phyloP scores from a whole-genome alignment of 2,888 invertebrate genomes.

The Nowickia ferox region DNA sequence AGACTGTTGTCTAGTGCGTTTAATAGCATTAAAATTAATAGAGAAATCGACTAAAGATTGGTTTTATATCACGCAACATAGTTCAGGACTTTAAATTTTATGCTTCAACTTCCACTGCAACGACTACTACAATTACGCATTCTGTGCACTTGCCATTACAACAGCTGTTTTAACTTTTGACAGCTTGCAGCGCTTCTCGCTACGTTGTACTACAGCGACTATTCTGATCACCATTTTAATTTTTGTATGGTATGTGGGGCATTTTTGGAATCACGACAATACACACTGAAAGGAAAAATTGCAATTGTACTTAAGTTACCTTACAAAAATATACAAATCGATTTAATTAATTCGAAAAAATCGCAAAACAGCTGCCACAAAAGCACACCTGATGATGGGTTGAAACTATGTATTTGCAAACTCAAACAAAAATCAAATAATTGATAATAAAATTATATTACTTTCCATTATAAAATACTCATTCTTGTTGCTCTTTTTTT shows the following conservation, averaged over 20 bases:
- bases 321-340: background rate
- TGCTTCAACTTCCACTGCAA: no score
- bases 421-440: background rate
- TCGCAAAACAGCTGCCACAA: background rate
- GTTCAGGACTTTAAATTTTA: no score
- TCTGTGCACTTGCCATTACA: no score
- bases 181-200: no score
- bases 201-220: background rate
- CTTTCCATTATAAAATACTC: background rate
- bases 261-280: background rate
- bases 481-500: background rate
- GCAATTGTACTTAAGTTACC: background rate
- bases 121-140: no score
- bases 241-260: no score
- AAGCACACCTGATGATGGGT: background rate
- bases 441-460: slow-evolving; percentile 1
- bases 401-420: background rate
- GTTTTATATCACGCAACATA: no score
- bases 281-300: background rate
- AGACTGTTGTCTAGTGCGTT: no score
- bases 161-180: no score
- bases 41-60: no score
- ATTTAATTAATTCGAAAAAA: slow-evolving; percentile 26
- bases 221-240: no score
- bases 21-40: no score